phyloP scores from a whole-genome alignment of 2,888 invertebrate species.

The Hydraecia micacea region DNA sequence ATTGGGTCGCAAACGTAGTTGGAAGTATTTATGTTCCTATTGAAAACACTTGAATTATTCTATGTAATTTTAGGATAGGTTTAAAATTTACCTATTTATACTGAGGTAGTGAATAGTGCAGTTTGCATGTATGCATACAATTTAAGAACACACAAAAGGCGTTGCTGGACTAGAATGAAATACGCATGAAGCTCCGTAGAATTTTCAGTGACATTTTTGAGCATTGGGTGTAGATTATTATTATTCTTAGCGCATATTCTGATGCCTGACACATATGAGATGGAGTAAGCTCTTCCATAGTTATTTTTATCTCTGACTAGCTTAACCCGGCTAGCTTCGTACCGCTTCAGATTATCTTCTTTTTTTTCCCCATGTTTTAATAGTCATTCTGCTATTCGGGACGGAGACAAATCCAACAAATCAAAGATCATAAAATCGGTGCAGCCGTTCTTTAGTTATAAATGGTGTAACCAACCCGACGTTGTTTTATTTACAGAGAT shows the following conservation, averaged over 20 bases:
- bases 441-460: too few relatives aligned
- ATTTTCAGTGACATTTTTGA: background rate
- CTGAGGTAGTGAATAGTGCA: background rate
- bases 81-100: background rate
- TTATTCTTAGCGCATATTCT: slow-evolving; percentile 5
- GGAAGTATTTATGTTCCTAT: background rate
- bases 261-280: background rate
- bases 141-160: slow-evolving; percentile 28
- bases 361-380: too few relatives aligned
- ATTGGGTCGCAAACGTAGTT: background rate
- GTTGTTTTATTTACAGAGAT: too few relatives aligned
- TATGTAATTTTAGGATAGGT: background rate
- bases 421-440: too few relatives aligned
- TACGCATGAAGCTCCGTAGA: slow-evolving; percentile 8
- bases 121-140: slow-evolving; percentile 12
- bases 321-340: too few relatives aligned
- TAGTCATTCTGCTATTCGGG: too few relatives aligned
- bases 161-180: slow-evolving; percentile 14
- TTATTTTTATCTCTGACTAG: too few relatives aligned
- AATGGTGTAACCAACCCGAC: too few relatives aligned
- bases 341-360: too few relatives aligned
- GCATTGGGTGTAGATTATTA: background rate
- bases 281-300: too few relatives aligned
- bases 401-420: too few relatives aligned
- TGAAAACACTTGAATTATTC: background rate